phyloP scores from a whole-genome alignment of 2,113 vertebrate genomes.

The Leptocoma aspasia region DNA sequence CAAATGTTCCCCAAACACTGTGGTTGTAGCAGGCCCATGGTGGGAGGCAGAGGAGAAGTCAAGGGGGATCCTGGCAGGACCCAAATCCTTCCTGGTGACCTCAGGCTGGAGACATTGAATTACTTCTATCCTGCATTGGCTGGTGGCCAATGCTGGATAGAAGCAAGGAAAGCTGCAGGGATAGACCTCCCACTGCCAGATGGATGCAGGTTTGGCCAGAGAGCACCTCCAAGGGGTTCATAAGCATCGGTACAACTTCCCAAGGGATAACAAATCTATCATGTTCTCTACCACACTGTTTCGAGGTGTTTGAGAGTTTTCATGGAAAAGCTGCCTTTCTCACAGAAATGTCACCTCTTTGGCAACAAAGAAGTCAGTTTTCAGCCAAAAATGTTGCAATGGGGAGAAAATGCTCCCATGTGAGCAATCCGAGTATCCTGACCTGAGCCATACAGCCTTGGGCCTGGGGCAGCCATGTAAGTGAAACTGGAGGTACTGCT shows the following conservation, averaged over 20 bases:
- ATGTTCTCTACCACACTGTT: background rate
- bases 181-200: background rate
- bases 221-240: background rate
- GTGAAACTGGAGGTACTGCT: background rate
- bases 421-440: background rate
- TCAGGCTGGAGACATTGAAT: rapidly evolving
- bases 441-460: background rate
- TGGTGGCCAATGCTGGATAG: background rate
- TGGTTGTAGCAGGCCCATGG: background rate
- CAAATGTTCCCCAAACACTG: background rate
- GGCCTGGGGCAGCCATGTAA: background rate
- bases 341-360: background rate
- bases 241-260: rapidly evolving
- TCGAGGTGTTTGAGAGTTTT: background rate
- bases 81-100: background rate
- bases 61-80: background rate
- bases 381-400: background rate
- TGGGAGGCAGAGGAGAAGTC: background rate
- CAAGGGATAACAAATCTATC: background rate
- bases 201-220: background rate
- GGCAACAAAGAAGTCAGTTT: background rate
- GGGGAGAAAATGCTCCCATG: background rate
- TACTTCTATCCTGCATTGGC: too few relatives aligned
- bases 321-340: background rate
- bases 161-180: background rate